Evolutionary conservation across 1,140 invertebrate genomes (phyloP).

Genomic region (Marisa cornuarietis): DNA sequence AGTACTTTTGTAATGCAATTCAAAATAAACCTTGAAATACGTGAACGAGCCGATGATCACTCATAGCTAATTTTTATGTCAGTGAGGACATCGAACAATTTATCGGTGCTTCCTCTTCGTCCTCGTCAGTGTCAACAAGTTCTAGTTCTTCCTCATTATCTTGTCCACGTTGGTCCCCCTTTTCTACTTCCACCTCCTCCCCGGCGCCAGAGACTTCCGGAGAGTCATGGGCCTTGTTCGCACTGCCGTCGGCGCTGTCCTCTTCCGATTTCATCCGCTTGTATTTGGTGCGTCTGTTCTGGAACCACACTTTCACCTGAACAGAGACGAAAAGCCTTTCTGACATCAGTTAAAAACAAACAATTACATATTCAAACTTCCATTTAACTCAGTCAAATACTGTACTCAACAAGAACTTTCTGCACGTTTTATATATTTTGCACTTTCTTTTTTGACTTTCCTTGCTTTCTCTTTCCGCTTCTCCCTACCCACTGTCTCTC

Average conservation of each 20-base stretch:
- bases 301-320: constrained; percentile 99
- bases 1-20: background rate
- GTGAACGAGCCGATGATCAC: too few relatives aligned
- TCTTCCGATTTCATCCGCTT: constrained; percentile 96
- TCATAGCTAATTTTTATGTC: too few relatives aligned
- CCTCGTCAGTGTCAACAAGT: too few relatives aligned
- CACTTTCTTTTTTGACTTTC: background rate
- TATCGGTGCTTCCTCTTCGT: too few relatives aligned
- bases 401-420: too few relatives aligned
- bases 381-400: too few relatives aligned
- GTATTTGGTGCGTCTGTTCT: constrained; percentile 96
- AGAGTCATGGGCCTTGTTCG: background rate
- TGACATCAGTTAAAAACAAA: background rate
- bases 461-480: too few relatives aligned
- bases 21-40: too few relatives aligned
- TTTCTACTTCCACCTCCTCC: background rate
- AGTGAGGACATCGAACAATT: too few relatives aligned
- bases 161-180: background rate
- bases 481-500: too few relatives aligned
- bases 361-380: background rate
- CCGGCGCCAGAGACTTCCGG: background rate
- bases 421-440: too few relatives aligned
- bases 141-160: constrained; percentile 1
- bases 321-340: constrained; percentile 52
- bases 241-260: constrained; percentile 69